Base-by-base conservation (phyloP, 2,797 vertebrate species). In the Busarellus nigricollis region DNA sequence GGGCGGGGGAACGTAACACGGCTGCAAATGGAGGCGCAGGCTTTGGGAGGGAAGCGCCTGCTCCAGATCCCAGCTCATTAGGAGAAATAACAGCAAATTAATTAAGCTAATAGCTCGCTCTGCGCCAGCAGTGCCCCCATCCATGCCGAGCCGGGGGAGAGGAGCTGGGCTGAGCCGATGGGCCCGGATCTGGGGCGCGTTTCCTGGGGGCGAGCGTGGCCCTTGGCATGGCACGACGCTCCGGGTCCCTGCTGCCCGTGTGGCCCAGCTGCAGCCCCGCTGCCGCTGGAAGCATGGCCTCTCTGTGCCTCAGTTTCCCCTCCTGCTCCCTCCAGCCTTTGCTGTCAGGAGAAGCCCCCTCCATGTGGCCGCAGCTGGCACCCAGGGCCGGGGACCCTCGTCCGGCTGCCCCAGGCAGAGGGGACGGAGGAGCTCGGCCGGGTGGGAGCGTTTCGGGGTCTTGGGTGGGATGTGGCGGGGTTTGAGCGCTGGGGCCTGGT, bases 51-150 rank as follows among this genome's bases (percentile, higher is more conserved):
- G 90, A 83, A 93, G 86, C 3, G 19, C 80, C 85, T 52, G 90
- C 93, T 94, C 96, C 90, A 69, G 83, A 67, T 94, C 92, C 62
- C 89, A 69, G 89, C 92, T 94, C 72, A n/a, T 94, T 91, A 87
- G 80, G 80, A 89, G 95, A 89, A 89, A 89, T 89, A 93, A 84
- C 86, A 94, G 86, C 95, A 79, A 83, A 92, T 97, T 94, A 95
- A 95, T 96, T 96, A 93, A 93, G 89, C 89, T 81, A 95, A 96
- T 79, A 92, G 33, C 89, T 82, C 1, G 1, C 38, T 74, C 86
- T 76, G 70, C 0, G 2, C 77, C 93, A 62, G 93, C 76, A 6
- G 58, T 91, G 90, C 69, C 86, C 87, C 83, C 1, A 0, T 81
- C 80, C 44, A 4, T n/a, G 50, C 92, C 0, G 37, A 70, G 38